Evolutionary conservation across 1,140 invertebrate species (phyloP), one percentile per base, ranked within the genome.

Genomic region (Magallana gigas): DNA sequence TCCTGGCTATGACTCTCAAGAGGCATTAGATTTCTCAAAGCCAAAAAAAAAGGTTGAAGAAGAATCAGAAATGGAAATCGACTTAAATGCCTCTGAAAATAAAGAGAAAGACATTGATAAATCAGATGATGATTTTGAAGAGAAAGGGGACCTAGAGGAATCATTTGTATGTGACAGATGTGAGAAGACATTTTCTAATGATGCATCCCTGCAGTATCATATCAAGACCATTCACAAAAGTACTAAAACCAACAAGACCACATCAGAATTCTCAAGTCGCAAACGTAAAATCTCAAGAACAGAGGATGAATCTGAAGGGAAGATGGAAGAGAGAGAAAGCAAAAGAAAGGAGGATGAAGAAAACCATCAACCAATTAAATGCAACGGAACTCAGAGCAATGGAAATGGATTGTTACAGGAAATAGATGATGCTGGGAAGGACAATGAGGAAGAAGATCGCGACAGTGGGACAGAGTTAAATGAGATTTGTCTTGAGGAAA

Each of bases 381-480:
- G 23, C 16, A 93, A 95, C 92, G 57, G 59, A 12, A 71, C 29
- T 48, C 57, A 88, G 18, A 68, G 56, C 36, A 48, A 85, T 80
- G 88, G 83, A 8, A 84, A 84, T 59, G 29, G 29, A 18, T 8
- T 14, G 1, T 48, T 83, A 59, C 57, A 83, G 57, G 62, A 88
- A 16, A 82, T 81, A 68, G 84, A 83, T 8, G 86, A 87, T 84
- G 84, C 83, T 29, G 85, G 88, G n/a, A 87, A 88, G 64, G 86
- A 84, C 57, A 90, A 57, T 14, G 84, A 85, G 14, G 85, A 89
- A 14, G 87, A 89, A 59, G 86, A 85, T 14, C 87, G 87, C 57
- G 85, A 88, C 29, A 62, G 59, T 8, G 87, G 90, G 16, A 89
- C 83, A 23, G 88, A 88, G 23, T n/a, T 88, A 64, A 86, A 89